Base-by-base conservation (phyloP, 2,888 invertebrate species). In the Gnatocerus cornutus region DNA sequence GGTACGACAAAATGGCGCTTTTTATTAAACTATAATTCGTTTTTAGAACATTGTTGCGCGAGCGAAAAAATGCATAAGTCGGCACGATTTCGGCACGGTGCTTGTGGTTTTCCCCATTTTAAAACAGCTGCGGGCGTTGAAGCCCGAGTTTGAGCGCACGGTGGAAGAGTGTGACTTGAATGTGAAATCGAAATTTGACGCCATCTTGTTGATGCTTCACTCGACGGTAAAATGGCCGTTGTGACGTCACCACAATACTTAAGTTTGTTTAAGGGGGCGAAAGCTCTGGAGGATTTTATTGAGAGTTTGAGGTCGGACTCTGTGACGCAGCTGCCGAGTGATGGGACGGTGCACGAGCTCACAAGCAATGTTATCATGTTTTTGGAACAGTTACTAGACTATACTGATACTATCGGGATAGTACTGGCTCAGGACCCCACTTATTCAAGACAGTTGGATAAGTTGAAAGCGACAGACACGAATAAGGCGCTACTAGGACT, bases 291-390 rank as follows among this genome's bases (percentile, higher is more conserved):
- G 82, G 97, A 97, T 81, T 98, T 98, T 85, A 90, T 96, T 68
- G 97, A 97, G 80, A 95, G 93, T 69, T 90, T 98, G 29, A 89
- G 93, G 71, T 88, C 88, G 16, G 95, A 95, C 83, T 87, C 88
- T 52, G 92, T 92, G 73, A 90, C 92, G 68, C 92, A 92, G 78
- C 90, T 98, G 80, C 97, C 99, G 0, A 94, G 93, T 82, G 99
- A 99, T 87, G 99, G 99, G 69, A 99, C 99, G 0, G 99, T 99
- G 30, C 98, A 98, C 82, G 97, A 99, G 85, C 88, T 97, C 69
- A 97, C 98, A 0, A 96, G 95, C 71, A 97, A 98, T 80, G 96
- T 97, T 46, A 90, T 98, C 76, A 94, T 97, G 80, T 95, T 98
- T 85, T 88, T 96, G 77, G 96, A 96, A 83, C 94, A 96, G 81